Evolutionary conservation across 2,888 invertebrate species (phyloP).

Genomic region (Scaptomyza flava): DNA sequence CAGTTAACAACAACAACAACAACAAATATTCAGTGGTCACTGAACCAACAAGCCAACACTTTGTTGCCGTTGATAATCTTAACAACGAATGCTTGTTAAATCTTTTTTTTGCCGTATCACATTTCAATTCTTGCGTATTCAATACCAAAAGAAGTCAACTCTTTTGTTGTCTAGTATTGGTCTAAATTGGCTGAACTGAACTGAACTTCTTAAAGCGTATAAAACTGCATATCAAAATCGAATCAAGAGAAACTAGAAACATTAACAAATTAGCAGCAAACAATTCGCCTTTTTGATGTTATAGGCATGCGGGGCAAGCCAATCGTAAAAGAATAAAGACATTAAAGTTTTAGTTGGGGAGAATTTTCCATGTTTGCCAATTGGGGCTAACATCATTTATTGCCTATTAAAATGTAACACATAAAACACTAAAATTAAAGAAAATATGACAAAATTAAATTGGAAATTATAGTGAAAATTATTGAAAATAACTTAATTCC

Average conservation of each 20-base stretch:
- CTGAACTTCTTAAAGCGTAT: neutral
- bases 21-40: conserved; percentile 56
- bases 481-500: too few species aligned
- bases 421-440: neutral
- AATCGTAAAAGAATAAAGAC: conserved; percentile 36
- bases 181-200: conserved; percentile 26
- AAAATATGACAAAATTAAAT: too few species aligned
- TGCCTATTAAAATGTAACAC: too few species aligned
- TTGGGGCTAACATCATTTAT: conserved; percentile 21
- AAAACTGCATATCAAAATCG: conserved; percentile 13
- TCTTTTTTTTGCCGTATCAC: conserved; percentile 32
- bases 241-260: conserved; percentile 15
- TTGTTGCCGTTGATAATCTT: conserved; percentile 53
- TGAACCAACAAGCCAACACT: conserved; percentile 57
- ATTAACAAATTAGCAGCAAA: conserved; percentile 40
- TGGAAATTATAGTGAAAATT: too few species aligned
- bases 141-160: conserved; percentile 16
- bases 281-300: conserved; percentile 38
- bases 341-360: conserved; percentile 11
- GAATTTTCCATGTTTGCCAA: conserved; percentile 19
- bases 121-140: conserved; percentile 70
- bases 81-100: conserved; percentile 41
- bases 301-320: too few species aligned
- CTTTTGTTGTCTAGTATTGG: conserved; percentile 28
- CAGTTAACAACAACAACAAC: conserved; percentile 27